Evolutionary conservation across 2,888 invertebrate species (phyloP), one percentile per base, ranked within the genome.

Genomic region (Spodoptera picta): DNA sequence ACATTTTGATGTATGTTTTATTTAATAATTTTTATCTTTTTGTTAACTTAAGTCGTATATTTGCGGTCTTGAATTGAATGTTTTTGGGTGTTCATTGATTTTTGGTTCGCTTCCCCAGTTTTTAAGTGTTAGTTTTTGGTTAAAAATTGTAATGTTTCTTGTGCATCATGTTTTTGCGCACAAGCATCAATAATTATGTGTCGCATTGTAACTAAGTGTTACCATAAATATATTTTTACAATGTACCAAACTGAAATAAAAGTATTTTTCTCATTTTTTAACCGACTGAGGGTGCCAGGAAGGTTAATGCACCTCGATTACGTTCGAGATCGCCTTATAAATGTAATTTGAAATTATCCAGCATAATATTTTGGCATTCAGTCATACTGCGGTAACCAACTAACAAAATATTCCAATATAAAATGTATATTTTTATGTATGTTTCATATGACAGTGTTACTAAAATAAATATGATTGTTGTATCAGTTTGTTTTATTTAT

Each of bases 381-480:
- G 36, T 36, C 36, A 9, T 36, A 36, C 36, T 9, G 36, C 6
- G 36, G 6, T 9, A 36, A 36, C 36, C 36, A 36, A 31, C 36
- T 42, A 70, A 70, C 48, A 49, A 59, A 68, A 66, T 61, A 74
- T 77, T 77, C 77, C 71, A 65, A 64, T 70, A 68, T 77, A 60
- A 27, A 19, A 36, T 36, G 36, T 36, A 36, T 36, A 36, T 36
- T 9, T 1, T 36, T 71, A 65, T 67, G 67, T 75, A 73, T 61
- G 48, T 75, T 70, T 55, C 60, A 52, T 71, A 71, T 63, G 55
- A 68, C 69, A 75, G 69, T 71, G 73, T 79, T 73, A 73, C 49
- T 61, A 44, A 66, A 71, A 63, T 68, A 65, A 70, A 74, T 67
- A 72, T 73, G 49, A 65, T 70, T 74, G 65, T 80, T 74, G 58